Evolutionary conservation across 2,797 vertebrate species (phyloP).

Genomic region (Dicrostonyx torquatus): DNA sequence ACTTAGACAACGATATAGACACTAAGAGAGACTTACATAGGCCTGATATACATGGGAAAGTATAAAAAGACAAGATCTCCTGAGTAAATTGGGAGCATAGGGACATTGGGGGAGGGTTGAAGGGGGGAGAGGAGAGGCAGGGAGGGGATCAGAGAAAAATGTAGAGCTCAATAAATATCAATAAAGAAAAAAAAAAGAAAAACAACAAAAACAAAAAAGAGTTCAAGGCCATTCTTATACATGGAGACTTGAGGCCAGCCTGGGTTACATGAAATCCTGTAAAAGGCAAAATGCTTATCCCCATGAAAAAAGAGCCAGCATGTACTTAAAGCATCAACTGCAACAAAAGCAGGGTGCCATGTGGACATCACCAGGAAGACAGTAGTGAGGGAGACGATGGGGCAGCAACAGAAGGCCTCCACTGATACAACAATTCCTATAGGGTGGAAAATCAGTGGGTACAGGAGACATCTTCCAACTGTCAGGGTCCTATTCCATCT

Average conservation of each 20-base stretch:
- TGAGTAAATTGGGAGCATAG: no score
- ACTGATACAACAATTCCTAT: background rate
- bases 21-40: no score
- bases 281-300: background rate
- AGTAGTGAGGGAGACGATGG: background rate
- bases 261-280: background rate
- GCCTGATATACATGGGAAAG: no score
- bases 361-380: background rate
- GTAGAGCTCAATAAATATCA: no score
- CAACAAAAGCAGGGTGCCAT: background rate
- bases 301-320: background rate
- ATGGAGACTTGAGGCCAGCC: background rate
- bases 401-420: background rate
- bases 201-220: background rate
- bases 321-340: background rate
- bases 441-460: background rate
- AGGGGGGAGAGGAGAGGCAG: no score
- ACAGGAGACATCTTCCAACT: background rate
- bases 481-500: background rate
- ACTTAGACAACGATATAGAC: no score
- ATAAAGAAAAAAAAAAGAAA: no score
- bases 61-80: no score
- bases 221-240: background rate
- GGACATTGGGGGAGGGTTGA: no score
- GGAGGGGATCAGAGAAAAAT: no score